phyloP scores from a whole-genome alignment of 2,888 invertebrate species.

The Pachydiplax longipennis region DNA sequence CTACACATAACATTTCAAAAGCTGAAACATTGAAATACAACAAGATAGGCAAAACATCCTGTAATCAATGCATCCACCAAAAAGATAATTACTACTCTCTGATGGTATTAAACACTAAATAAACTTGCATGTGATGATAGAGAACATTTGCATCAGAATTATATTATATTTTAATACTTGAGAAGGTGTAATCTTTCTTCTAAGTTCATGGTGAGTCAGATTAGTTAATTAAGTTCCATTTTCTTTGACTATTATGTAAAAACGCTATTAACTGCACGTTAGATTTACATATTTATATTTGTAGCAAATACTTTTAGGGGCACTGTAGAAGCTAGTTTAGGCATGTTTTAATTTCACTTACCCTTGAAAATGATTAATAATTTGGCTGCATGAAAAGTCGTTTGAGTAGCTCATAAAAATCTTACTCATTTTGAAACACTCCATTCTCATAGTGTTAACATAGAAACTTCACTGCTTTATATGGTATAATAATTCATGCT shows the following conservation, averaged over 20 bases:
- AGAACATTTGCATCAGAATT: too few relatives aligned
- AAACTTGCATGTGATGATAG: too few relatives aligned
- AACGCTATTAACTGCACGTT: not conserved
- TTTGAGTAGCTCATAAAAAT: not conserved
- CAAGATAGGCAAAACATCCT: too few relatives aligned
- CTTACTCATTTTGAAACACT: conserved; percentile 11
- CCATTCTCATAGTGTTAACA: not conserved
- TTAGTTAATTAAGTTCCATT: not conserved
- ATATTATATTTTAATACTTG: too few relatives aligned
- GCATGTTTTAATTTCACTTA: not conserved
- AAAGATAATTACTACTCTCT: not conserved
- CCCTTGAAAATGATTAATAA: not conserved
- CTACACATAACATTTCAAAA: not conserved
- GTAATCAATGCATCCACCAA: not conserved
- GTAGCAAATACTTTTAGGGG: not conserved
- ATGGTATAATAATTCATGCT: not conserved
- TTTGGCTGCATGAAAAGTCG: not conserved
- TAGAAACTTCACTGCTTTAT: not conserved
- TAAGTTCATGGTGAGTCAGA: not conserved
- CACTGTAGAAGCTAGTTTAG: not conserved
- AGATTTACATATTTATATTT: not conserved
- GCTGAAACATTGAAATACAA: not conserved
- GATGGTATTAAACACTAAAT: not conserved
- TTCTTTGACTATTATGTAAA: not conserved
- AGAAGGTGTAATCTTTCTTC: too few relatives aligned